Percentiles rank a stretch among this genome's conserved stretches.
Conservation (phyloP, 1,140 invertebrate species). For the Elymnias hypermnestra region DNA sequence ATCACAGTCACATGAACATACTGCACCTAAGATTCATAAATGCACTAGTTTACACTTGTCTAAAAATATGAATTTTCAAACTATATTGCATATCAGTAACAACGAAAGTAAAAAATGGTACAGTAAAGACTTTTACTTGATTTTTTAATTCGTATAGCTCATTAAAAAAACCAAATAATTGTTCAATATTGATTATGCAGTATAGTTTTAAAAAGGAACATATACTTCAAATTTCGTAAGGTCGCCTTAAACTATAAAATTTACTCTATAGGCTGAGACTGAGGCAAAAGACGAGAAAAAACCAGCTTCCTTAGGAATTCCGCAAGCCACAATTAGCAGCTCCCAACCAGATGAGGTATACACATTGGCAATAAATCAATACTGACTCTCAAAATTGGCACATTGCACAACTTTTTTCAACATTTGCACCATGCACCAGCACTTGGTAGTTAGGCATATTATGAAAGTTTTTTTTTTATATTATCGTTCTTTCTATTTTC, state of each 20-base stretch:
- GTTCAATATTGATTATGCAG: not conserved
- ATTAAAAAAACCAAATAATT: not conserved
- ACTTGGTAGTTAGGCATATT: constrained; percentile 22
- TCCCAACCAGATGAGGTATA: constrained; percentile 57
- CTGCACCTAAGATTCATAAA: too few relatives aligned
- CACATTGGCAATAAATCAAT: constrained; percentile 34
- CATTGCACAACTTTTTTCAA: constrained; percentile 35
- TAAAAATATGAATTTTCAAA: too few relatives aligned
- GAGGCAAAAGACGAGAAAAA: constrained; percentile 47
- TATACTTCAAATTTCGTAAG: constrained; percentile 37
- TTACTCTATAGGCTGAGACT: constrained; percentile 64
- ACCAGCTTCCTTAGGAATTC: constrained; percentile 49
- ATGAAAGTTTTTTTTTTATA: constrained; percentile 2
- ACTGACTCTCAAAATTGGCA: constrained; percentile 34
- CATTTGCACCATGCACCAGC: constrained; percentile 29
- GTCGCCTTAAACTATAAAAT: constrained; percentile 52
- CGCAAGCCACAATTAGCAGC: constrained; percentile 51
- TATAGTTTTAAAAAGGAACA: not conserved
- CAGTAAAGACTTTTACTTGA: too few relatives aligned
- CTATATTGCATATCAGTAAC: too few relatives aligned
- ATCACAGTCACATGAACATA: too few relatives aligned
- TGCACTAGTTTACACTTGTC: too few relatives aligned
- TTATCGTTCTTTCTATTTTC: constrained; percentile 12
- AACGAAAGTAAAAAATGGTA: too few relatives aligned
- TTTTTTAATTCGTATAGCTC: too few relatives aligned